Percentiles rank a stretch among this genome's conserved stretches.
These are phyloP conservation scores for Bombus sibiricus DNA, from an alignment of 1,140 invertebrate genomes.

Conservation along the genomic window DNA sequence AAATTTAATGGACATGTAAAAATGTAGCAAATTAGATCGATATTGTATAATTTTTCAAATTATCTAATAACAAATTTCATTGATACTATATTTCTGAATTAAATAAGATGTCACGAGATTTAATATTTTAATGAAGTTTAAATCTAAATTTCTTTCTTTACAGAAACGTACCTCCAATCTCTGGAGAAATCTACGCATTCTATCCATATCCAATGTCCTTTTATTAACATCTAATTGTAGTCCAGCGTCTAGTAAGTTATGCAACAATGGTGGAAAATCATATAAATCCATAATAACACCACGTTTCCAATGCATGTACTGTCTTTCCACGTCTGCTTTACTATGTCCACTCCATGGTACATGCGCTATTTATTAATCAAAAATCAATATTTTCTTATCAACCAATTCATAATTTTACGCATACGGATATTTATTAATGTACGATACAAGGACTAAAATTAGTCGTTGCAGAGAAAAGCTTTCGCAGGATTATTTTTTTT, in stretches of 20 bases:
- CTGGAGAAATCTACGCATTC: conserved; percentile 70
- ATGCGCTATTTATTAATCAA: conserved; percentile 47
- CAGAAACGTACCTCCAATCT: conserved; percentile 63
- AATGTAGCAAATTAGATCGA: too few species aligned
- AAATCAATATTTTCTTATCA: conserved; percentile 6
- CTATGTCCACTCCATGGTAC: conserved; percentile 69
- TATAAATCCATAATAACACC: conserved; percentile 63
- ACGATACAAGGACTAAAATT: neutral
- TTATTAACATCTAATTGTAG: conserved; percentile 68
- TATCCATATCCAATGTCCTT: conserved; percentile 72
- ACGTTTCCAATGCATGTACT: conserved; percentile 63
- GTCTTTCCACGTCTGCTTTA: conserved; percentile 64
- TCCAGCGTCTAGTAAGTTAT: conserved; percentile 71
- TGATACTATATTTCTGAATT: too few species aligned
- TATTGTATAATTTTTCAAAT: too few species aligned
- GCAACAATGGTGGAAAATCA: conserved; percentile 69
- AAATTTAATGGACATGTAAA: too few species aligned
- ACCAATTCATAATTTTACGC: neutral
- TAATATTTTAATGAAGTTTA: neutral
- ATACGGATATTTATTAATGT: neutral
- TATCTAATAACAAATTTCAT: too few species aligned
- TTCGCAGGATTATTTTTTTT: neutral
- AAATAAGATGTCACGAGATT: neutral
- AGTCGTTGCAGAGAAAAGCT: neutral
- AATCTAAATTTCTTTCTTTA: conserved; percentile 12